Conservation (phyloP, 2,113 vertebrate species). For the Stigmatopora argus region DNA sequence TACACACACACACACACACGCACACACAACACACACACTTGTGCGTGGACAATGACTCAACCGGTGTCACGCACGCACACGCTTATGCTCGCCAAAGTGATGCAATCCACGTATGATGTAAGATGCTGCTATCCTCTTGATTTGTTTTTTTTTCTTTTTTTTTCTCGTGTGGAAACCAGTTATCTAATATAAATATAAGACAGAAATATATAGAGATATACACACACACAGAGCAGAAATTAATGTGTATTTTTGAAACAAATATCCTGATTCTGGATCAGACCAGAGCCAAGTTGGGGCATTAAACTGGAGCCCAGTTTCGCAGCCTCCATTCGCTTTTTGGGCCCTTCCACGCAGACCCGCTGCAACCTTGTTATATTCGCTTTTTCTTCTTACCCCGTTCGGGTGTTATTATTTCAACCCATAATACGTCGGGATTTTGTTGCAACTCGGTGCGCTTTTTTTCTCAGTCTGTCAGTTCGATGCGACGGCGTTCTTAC, state of each 20-base stretch:
- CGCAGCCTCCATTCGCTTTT: not conserved
- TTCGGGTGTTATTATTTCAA: not conserved
- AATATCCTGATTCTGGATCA: conserved; percentile 45
- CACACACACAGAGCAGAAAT: conserved; percentile 43
- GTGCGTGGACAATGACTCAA: conserved; percentile 48
- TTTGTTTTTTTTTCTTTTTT: conserved; percentile 37
- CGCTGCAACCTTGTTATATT: not conserved
- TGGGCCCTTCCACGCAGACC: not conserved
- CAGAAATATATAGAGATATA: conserved; percentile 33
- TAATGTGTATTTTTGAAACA: conserved; percentile 46
- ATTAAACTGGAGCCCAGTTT: not conserved
- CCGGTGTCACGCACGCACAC: conserved; percentile 5
- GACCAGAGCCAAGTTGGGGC: not conserved
- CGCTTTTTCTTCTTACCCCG: not conserved
- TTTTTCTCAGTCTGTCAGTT: not conserved
- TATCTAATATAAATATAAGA: conserved; percentile 65
- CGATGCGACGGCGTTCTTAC: not conserved
- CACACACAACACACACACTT: conserved; percentile 19
- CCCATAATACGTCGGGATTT: not conserved
- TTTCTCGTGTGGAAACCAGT: conserved; percentile 65
- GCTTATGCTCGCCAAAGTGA: conserved; percentile 71
- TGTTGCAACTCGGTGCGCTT: not conserved
- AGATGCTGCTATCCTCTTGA: conserved; percentile 79
- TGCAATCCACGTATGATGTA: conserved; percentile 71
- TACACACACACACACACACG: conserved; percentile 5